Base-by-base conservation (phyloP, 2,888 invertebrate genomes). In the Dichetophora obliterata region DNA sequence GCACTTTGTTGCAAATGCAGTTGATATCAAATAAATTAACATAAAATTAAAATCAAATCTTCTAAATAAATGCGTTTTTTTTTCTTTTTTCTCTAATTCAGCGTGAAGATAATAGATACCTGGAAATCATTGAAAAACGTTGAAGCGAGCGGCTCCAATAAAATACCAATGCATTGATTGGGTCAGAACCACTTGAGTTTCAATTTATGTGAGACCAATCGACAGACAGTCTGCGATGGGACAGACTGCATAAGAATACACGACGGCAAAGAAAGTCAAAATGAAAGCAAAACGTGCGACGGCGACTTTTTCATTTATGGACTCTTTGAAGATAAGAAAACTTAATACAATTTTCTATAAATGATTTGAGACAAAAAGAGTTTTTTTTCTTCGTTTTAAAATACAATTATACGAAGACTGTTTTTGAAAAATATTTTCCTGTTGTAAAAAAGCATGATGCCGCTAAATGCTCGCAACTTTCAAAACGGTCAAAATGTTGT, bases 151-250 rank as follows among this genome's bases (percentile, higher is more conserved):
- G 19, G 54, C 24, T 50, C 16, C 27, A 50, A 68, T 24, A 48
- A 68, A 50, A 68, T 68, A 8, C 27, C 68, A 27, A 52, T 68
- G 22, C 43, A 24, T 52, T 31, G 68, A 68, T 68, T 68, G 68
- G 22, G 48, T 68, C 43, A 11, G 65, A 65, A 34, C 68, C 68
- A 68, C 68, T 68, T 68, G 50, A 68, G 22, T 68, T 68, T 68
- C 27, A 50, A 68, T 68, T 68, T 24, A 68, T 22, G 50, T 14
- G 48, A 68, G 50, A 27, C 48, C 16, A n/a, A 68, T 5, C 19
- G 48, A 59, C 59, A 24, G 48, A 22, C 68, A 5, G 11, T 11
- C 16, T 43, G 37, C 9, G 43, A 24, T 50, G 48, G 14, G 68
- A 50, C 43, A 48, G 31, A 27, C 27, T 31, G 27, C 34, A 14